Conservation (phyloP, 1,140 invertebrate species). For the Dinoponera quadriceps region DNA sequence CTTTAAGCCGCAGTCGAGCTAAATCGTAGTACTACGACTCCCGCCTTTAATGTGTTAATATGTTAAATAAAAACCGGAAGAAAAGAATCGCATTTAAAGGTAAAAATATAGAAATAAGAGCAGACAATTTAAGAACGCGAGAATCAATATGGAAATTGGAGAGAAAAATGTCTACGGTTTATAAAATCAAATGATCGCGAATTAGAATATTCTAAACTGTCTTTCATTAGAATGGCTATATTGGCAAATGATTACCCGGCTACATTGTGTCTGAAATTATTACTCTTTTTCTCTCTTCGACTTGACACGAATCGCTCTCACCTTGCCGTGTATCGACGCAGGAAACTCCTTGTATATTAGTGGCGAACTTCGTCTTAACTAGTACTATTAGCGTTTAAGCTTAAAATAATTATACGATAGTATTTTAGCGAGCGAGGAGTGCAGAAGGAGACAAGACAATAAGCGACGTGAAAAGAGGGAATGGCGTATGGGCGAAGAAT, state of each 20-base stretch:
- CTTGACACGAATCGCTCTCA: slow-evolving; percentile 5
- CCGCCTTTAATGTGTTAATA: too few relatives aligned
- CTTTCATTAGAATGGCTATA: background rate
- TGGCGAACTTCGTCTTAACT: slow-evolving; percentile 51
- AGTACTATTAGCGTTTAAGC: slow-evolving; percentile 42
- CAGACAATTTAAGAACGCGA: background rate
- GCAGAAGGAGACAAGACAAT: slow-evolving; percentile 57
- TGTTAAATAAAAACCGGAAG: background rate
- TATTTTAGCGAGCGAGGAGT: slow-evolving; percentile 49
- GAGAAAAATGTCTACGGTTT: background rate
- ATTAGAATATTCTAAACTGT: slow-evolving; percentile 2
- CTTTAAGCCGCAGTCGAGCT: too few relatives aligned
- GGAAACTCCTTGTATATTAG: slow-evolving; percentile 50
- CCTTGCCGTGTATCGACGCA: background rate
- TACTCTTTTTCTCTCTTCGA: background rate
- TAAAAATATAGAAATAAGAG: background rate
- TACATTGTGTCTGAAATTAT: background rate
- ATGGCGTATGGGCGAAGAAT: background rate
- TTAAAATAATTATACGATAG: slow-evolving; percentile 42
- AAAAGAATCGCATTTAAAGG: background rate
- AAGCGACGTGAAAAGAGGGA: slow-evolving; percentile 18
- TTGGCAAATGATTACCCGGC: too few relatives aligned
- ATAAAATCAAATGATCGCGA: background rate
- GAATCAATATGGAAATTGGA: background rate
- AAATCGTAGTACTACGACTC: too few relatives aligned